Percentiles rank a stretch among this genome's conserved stretches.
Evolutionary conservation across 2,888 invertebrate genomes (phyloP).

Genomic region (Sinohyriopsis cumingii): DNA sequence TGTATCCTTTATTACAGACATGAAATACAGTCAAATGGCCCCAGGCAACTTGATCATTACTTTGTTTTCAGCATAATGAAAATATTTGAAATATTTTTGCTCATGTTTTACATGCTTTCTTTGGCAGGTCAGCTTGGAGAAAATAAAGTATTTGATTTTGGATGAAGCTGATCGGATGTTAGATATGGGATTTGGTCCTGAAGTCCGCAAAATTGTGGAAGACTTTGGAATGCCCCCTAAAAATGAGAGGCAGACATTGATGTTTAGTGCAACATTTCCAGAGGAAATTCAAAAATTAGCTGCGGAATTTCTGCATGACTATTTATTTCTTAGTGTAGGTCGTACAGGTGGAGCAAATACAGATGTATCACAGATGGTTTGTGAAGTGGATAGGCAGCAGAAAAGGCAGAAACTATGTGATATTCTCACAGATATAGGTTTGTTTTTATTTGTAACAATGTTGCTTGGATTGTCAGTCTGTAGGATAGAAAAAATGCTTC

Average conservation of each 20-base stretch:
- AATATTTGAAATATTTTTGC: not conserved
- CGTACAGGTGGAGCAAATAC: constrained; percentile 93
- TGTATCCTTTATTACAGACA: too few species aligned
- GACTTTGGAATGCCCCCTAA: constrained; percentile 65
- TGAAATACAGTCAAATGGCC: too few species aligned
- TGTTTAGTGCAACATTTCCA: constrained; percentile 87
- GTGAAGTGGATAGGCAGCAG: constrained; percentile 77
- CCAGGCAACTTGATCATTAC: too few species aligned
- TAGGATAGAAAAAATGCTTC: not conserved
- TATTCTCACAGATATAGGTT: constrained; percentile 75
- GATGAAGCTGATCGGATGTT: constrained; percentile 89
- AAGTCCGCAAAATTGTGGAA: constrained; percentile 63
- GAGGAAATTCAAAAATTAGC: constrained; percentile 84
- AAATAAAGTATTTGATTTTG: constrained; percentile 80
- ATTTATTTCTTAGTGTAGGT: constrained; percentile 92
- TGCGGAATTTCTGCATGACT: constrained; percentile 82
- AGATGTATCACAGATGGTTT: constrained; percentile 87
- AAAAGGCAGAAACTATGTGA: constrained; percentile 84
- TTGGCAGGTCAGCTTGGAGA: constrained; percentile 73
- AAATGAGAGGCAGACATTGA: constrained; percentile 75
- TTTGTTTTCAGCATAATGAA: not conserved
- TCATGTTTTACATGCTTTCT: not conserved
- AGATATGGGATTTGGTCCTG: constrained; percentile 80
- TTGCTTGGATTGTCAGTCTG: constrained; percentile 12
- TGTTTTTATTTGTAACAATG: constrained; percentile 12